Evolutionary conservation across 2,113 vertebrate genomes (phyloP).

Genomic region (Chaetura pelagica): DNA sequence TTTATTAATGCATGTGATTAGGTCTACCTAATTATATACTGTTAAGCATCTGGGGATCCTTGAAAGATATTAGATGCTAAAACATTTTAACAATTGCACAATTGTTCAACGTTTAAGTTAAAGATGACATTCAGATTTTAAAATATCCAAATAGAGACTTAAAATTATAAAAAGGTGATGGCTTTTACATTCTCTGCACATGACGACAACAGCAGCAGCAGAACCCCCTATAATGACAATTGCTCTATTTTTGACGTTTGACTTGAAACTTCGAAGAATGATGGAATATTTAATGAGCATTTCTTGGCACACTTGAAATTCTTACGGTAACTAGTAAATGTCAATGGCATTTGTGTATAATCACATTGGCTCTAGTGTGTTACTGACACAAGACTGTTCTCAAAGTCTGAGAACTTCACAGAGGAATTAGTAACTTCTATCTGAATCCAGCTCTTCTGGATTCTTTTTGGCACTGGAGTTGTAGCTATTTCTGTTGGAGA

Average conservation of each 20-base stretch:
- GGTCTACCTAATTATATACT: background rate
- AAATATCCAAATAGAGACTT: background rate
- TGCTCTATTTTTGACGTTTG: slow-evolving; percentile 63
- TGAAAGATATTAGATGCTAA: background rate
- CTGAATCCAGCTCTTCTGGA: background rate
- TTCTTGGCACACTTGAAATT: slow-evolving; percentile 51
- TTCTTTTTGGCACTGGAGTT: background rate
- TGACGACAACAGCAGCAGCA: background rate
- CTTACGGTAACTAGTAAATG: background rate
- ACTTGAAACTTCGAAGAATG: slow-evolving; percentile 57
- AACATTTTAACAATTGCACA: background rate
- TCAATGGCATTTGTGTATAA: background rate
- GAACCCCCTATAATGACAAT: background rate
- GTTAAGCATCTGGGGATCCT: background rate
- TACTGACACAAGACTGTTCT: background rate
- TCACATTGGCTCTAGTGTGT: background rate
- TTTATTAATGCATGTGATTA: background rate
- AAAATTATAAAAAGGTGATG: background rate
- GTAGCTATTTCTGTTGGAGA: background rate
- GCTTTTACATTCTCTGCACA: background rate
- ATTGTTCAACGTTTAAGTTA: background rate
- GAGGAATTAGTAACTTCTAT: background rate
- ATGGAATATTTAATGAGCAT: slow-evolving; percentile 64
- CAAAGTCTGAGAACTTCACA: background rate
- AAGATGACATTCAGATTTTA: background rate